Conservation (phyloP, 2,113 vertebrate genomes). For the Ciconia maguari region DNA sequence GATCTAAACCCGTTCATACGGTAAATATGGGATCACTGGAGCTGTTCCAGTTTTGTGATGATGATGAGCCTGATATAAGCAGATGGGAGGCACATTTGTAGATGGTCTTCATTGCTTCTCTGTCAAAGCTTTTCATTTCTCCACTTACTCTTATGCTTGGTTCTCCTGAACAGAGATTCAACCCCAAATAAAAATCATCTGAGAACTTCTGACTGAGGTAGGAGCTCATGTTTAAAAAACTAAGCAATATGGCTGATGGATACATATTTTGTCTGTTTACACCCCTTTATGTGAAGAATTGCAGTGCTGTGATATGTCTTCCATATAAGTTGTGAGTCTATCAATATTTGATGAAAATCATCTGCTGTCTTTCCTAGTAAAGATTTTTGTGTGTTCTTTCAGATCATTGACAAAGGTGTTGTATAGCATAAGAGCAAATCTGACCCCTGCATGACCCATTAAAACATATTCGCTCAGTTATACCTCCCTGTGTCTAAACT, state of each 20-base stretch:
- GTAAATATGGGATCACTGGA: not conserved
- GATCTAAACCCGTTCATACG: not conserved
- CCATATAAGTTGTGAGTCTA: not conserved
- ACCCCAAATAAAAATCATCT: not conserved
- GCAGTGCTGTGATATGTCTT: not conserved
- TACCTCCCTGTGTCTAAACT: not conserved
- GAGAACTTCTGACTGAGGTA: not conserved
- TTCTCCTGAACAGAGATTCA: not conserved
- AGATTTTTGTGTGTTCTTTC: not conserved
- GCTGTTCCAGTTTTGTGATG: not conserved
- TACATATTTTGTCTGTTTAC: not conserved
- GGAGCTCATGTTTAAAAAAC: not conserved
- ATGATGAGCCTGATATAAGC: not conserved
- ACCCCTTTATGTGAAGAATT: not conserved
- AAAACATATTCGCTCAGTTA: not conserved
- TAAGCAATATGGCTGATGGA: not conserved
- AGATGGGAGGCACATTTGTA: not conserved
- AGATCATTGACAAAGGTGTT: not conserved
- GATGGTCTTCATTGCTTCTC: not conserved
- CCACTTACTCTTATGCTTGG: not conserved
- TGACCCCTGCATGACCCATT: not conserved
- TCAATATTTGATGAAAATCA: not conserved
- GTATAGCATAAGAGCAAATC: accelerated
- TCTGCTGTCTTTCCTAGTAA: not conserved
- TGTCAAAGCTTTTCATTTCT: not conserved